These are phyloP conservation scores for Eucera pruinosa DNA, from an alignment of 2,888 invertebrate species.

Conservation along the genomic window DNA sequence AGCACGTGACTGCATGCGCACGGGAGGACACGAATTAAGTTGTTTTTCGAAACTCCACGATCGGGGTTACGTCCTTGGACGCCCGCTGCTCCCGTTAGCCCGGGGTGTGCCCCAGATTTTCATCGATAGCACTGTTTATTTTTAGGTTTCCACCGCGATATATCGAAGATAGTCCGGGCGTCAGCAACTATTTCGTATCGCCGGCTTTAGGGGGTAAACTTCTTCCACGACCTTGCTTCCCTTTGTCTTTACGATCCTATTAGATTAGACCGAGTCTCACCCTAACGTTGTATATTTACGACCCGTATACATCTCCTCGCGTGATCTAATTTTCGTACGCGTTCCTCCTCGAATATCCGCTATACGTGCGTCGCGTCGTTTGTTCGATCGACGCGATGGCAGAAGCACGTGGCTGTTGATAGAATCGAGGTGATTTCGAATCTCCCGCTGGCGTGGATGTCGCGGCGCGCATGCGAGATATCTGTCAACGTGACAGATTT, in stretches of 20 bases:
- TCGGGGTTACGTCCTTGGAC: conserved; percentile 63
- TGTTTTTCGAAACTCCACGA: conserved; percentile 64
- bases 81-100: conserved; percentile 52
- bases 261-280: background rate
- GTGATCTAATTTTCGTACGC: background rate
- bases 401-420: conserved; percentile 4
- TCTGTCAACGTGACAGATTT: conserved; percentile 17
- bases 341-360: background rate
- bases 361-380: background rate
- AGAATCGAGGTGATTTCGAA: no score
- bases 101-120: conserved; percentile 64
- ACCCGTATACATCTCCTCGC: no score
- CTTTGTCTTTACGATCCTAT: conserved; percentile 12
- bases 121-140: conserved; percentile 67
- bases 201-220: background rate
- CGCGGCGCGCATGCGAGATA: conserved; percentile 2
- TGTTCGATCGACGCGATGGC: background rate
- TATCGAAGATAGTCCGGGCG: conserved; percentile 52
- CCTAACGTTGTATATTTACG: background rate
- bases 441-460: background rate
- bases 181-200: conserved; percentile 37
- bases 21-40: conserved; percentile 47
- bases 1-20: conserved; percentile 36
- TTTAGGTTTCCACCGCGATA: conserved; percentile 63
- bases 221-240: background rate